Evolutionary conservation across 1,140 invertebrate genomes (phyloP), one percentile per base, ranked within the genome.

Genomic region (Aradophagus sp.): DNA sequence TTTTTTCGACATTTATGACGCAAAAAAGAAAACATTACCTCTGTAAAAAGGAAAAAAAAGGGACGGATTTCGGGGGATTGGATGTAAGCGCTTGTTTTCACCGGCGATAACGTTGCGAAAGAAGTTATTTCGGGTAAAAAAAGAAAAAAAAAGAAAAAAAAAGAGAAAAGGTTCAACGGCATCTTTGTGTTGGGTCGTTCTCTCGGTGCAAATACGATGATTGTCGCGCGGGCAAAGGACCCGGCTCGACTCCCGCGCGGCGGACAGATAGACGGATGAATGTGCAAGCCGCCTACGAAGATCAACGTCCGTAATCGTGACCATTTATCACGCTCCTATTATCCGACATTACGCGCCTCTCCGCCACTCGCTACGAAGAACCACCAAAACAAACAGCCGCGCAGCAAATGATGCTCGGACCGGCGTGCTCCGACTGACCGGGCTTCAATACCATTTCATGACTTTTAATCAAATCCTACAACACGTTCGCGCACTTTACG

Each of bases 261-360:
- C 48, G 44, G 38, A 45, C 52, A 44, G 42, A 71, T 62, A 56
- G 56, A 62, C 34, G 70, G 63, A 68, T 69, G 62, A 47, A 68
- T 65, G 45, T 50, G 59, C 55, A 61, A 61, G n/a, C 59, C 63
- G 41, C 63, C 65, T 65, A 68, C 71, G 65, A 73, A 73, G 71
- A 73, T 73, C 71, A 73, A 73, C 63, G 71, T 55, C 71, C 71
- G 66, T 74, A 69, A 74, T 74, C 65, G 56, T 65, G 55, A 56
- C 55, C 65, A 66, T 74, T 74, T 66, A 69, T 74, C 65, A 65
- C 56, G 66, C 65, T 74, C 55, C 61, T 69, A 69, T 69, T 69
- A 74, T 66, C 66, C 47, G 48, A 62, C 65, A 66, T 74, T 69
- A 66, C 42, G 61, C 58, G 53, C 55, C 55, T 66, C 59, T 69